Evolutionary conservation across 2,113 vertebrate genomes (phyloP), one percentile per base, ranked within the genome.

Genomic region (Crotophaga sulcirostris): DNA sequence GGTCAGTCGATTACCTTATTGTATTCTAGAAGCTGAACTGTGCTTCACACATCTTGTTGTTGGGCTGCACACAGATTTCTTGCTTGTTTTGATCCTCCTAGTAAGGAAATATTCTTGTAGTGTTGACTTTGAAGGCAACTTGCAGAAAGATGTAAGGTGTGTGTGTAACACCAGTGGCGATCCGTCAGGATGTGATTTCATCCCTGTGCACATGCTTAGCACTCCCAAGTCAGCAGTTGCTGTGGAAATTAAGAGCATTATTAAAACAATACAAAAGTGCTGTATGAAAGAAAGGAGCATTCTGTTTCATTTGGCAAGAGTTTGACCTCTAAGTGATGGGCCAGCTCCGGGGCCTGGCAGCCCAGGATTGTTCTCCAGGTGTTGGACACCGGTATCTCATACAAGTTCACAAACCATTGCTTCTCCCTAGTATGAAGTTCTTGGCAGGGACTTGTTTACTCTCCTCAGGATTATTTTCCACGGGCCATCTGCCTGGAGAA

Each of bases 1-100:
- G 86, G 99, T 99, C 72, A 97, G 98, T 94, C 74, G 21, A 15
- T 7, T 73, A 79, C 40, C 78, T 66, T 54, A 16, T 6, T 87
- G 31, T n/a, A 9, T 75, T 72, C 29, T 89, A 29, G 38, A 82
- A 25, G 40, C 55, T 89, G 62, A 76, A 54, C 77, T 82, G 0
- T 29, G 31, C 56, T 87, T 79, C 51, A 34, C 26, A 42, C 34
- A 23, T 56, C 34, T 63, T 56, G 13, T 45, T 68, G 6, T 23
- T 52, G 66, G 36, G 33, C 81, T 85, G 66, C 44, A 38, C 70
- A 87, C 33, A 54, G 3, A 54, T 60, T 75, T 69, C 25, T 56
- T 77, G n/a, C 23, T 29, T 42, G 19, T 34, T 49, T 38, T 56
- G 29, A 56, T 33, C 17, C 10, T 18, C 29, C 29, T 72, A 11